A percentile compares a stretch with the other conserved stretches of the same genome.
phyloP scores from a whole-genome alignment of 2,888 invertebrate genomes.

The Stomorhina lunata region DNA sequence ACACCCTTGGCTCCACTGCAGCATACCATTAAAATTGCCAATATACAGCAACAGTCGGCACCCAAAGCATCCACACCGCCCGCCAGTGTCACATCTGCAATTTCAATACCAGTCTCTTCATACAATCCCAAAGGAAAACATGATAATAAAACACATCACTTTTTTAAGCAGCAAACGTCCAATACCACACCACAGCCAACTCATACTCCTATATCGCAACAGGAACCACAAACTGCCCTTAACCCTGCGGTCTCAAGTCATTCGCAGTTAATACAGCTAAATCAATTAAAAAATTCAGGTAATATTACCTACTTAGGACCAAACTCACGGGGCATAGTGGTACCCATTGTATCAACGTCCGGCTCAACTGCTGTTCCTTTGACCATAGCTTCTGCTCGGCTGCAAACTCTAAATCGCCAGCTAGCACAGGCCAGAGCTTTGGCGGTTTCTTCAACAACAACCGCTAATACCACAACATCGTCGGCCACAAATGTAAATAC shows the following conservation, averaged over 20 bases:
- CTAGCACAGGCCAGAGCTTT: conserved; percentile 63
- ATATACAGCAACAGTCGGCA: conserved; percentile 22
- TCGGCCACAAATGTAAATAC: no score
- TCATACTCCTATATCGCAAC: neutral
- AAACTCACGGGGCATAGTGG: conserved; percentile 63
- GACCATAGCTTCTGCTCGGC: conserved; percentile 68
- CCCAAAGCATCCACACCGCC: conserved; percentile 55
- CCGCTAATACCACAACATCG: conserved; percentile 6
- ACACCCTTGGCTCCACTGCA: conserved; percentile 67
- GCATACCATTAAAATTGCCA: conserved; percentile 38
- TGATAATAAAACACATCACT: conserved; percentile 10
- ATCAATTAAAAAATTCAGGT: conserved; percentile 60
- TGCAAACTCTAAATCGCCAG: conserved; percentile 68
- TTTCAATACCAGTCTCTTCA: conserved; percentile 13
- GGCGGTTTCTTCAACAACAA: conserved; percentile 43
- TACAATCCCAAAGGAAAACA: conserved; percentile 47
- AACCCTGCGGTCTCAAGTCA: conserved; percentile 17
- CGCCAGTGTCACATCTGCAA: conserved; percentile 11
- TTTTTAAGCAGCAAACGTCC: conserved; percentile 20
- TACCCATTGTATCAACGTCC: conserved; percentile 66
- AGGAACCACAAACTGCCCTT: conserved; percentile 1
- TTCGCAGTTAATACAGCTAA: conserved; percentile 57
- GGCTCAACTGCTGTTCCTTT: conserved; percentile 66
- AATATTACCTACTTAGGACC: conserved; percentile 66
- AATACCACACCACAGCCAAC: conserved; percentile 12